These are phyloP conservation scores for Galleria mellonella DNA, from an alignment of 1,140 invertebrate genomes.

Conservation along the genomic window DNA sequence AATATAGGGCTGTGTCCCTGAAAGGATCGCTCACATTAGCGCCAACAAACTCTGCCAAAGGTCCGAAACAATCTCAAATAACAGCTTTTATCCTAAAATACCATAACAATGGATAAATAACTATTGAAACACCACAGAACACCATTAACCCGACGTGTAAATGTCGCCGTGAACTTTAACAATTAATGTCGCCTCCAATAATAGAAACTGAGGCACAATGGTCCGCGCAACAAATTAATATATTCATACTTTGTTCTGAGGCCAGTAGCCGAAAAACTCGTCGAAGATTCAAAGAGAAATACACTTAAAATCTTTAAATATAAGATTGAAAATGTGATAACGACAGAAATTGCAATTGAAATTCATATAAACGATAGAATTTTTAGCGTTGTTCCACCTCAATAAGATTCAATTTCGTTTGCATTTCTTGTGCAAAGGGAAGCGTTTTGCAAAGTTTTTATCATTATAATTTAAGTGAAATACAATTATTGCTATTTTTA, in stretches of 20 bases:
- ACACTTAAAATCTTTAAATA: conserved; percentile 2
- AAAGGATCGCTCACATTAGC: conserved; percentile 20
- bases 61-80: conserved; percentile 13
- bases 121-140: conserved; percentile 38
- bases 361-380: background rate
- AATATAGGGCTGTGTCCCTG: background rate
- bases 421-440: background rate
- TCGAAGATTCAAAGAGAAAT: conserved; percentile 13
- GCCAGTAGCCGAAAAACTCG: conserved; percentile 38
- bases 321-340: conserved; percentile 14
- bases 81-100: conserved; percentile 47
- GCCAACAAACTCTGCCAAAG: conserved; percentile 9
- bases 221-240: conserved; percentile 57
- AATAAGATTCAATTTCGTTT: conserved; percentile 4
- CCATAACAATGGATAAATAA: conserved; percentile 44
- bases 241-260: conserved; percentile 46
- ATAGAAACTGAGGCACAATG: conserved; percentile 60
- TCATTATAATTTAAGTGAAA: conserved; percentile 18
- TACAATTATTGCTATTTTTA: conserved; percentile 41
- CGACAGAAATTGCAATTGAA: conserved; percentile 2
- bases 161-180: conserved; percentile 49
- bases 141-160: conserved; percentile 51
- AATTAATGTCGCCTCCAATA: conserved; percentile 49
- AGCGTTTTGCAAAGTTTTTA: conserved; percentile 12
- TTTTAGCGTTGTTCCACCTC: background rate